These are phyloP conservation scores for Mellivora capensis DNA, from an alignment of 2,113 vertebrate species.

Conservation along the genomic window DNA sequence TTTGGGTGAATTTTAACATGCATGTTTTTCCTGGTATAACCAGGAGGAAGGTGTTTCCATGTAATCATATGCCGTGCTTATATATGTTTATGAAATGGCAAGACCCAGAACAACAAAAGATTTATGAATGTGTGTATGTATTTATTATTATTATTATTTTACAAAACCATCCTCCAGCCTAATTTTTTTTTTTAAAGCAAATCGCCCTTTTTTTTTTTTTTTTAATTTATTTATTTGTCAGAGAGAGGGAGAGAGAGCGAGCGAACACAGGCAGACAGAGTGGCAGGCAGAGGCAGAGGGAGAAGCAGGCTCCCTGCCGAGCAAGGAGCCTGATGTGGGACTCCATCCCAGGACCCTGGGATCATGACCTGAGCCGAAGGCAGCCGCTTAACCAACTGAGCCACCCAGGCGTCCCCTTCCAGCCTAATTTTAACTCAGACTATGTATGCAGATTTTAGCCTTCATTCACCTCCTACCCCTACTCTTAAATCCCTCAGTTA, in stretches of 20 bases:
- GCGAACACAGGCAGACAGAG: too few relatives aligned
- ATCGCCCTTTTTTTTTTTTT: too few relatives aligned
- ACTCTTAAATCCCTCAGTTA: background rate
- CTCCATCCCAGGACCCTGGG: too few relatives aligned
- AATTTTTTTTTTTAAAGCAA: too few relatives aligned
- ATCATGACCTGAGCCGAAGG: too few relatives aligned
- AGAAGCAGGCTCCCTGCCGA: too few relatives aligned
- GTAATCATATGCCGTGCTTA: background rate
- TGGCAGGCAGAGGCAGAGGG: too few relatives aligned
- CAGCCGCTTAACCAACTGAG: too few relatives aligned
- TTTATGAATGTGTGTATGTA: background rate
- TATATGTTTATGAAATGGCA: background rate
- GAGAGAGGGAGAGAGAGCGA: too few relatives aligned
- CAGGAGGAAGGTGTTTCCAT: conserved; percentile 48
- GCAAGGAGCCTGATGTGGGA: too few relatives aligned
- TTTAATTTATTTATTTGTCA: too few relatives aligned
- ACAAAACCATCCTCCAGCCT: background rate
- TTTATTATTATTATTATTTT: background rate
- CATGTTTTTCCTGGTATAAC: conserved; percentile 36
- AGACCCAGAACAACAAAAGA: background rate
- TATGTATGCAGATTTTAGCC: background rate
- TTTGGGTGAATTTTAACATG: conserved; percentile 57
- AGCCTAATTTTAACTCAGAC: background rate
- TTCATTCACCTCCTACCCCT: background rate
- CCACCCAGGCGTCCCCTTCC: too few relatives aligned